Conservation (phyloP, 2,888 invertebrate species). For the Ceramica pisi region DNA sequence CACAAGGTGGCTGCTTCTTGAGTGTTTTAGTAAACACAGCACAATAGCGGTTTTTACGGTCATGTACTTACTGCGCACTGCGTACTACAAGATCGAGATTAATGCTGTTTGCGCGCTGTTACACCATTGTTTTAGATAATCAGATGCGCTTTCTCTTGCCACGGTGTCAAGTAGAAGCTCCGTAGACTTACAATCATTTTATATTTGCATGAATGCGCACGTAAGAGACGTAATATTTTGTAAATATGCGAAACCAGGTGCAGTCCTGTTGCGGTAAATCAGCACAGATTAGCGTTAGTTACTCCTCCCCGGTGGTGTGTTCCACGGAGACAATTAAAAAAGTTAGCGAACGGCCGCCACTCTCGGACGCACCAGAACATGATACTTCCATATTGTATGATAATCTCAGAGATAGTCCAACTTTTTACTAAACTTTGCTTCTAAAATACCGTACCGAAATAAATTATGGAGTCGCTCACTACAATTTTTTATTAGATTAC, state of each 20-base stretch:
- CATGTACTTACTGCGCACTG: slow-evolving; percentile 8
- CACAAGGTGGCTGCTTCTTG: slow-evolving; percentile 10
- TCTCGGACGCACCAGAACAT: slow-evolving; percentile 47
- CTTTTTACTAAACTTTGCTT: slow-evolving; percentile 67
- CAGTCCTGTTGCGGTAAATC: slow-evolving; percentile 29
- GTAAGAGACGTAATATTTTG: slow-evolving; percentile 26
- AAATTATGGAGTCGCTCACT: slow-evolving; percentile 54
- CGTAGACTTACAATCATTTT: slow-evolving; percentile 47
- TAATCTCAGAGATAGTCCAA: slow-evolving; percentile 69
- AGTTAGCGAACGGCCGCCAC: slow-evolving; percentile 54
- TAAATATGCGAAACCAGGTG: slow-evolving; percentile 23
- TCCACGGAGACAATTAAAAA: slow-evolving; percentile 64
- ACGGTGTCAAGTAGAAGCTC: slow-evolving; percentile 61
- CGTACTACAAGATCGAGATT: slow-evolving; percentile 42
- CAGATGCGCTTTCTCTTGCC: slow-evolving; percentile 70
- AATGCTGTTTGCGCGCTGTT: slow-evolving; percentile 47
- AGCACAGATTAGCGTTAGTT: slow-evolving; percentile 53
- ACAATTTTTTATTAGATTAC: slow-evolving; percentile 59
- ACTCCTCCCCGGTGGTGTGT: slow-evolving; percentile 25
- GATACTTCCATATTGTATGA: slow-evolving; percentile 69
- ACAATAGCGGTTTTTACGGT: slow-evolving; percentile 40
- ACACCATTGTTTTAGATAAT: slow-evolving; percentile 71
- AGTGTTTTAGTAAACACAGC: slow-evolving; percentile 23
- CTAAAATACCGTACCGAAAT: slow-evolving; percentile 56
- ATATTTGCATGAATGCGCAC: slow-evolving; percentile 24